Percentiles rank a stretch among this genome's conserved stretches.
phyloP scores from a whole-genome alignment of 53 echinoderm and acorn worm species.

The Patiria pectinifera region DNA sequence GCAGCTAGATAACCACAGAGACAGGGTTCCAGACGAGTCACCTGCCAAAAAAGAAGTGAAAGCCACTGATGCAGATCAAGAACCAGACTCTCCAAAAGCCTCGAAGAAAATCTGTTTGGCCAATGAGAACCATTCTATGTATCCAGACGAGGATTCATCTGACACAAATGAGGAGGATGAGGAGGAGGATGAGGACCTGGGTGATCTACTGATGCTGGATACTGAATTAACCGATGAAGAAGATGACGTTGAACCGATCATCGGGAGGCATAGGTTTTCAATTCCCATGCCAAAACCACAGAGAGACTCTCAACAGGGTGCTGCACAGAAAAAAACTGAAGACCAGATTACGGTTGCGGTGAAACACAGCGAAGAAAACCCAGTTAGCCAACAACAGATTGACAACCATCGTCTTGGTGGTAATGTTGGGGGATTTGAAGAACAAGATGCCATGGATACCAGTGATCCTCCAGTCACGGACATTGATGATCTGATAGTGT shows the following conservation, averaged over 20 bases:
- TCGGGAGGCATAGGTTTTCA: conserved; percentile 48
- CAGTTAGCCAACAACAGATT: not conserved
- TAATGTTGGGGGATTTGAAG: not conserved
- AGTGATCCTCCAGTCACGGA: conserved; percentile 87
- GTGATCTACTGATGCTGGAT: conserved; percentile 85
- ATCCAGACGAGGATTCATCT: conserved; percentile 50
- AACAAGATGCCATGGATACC: conserved; percentile 49
- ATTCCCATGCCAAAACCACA: conserved; percentile 56
- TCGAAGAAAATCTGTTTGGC: conserved; percentile 7
- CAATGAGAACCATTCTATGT: conserved; percentile 44
- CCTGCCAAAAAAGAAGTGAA: not conserved
- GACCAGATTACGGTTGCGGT: not conserved
- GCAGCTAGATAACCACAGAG: conserved; percentile 26
- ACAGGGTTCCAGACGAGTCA: not conserved
- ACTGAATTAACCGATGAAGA: conserved; percentile 80
- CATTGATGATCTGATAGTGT: conserved; percentile 86
- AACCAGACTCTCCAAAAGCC: not conserved
- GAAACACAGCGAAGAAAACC: conserved; percentile 8
- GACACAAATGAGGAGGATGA: conserved; percentile 32
- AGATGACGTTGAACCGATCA: conserved; percentile 40
- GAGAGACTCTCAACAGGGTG: not conserved
- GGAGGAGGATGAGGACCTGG: conserved; percentile 74
- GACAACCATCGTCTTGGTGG: not conserved
- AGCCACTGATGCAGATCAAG: not conserved
- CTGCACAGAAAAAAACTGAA: conserved; percentile 9